Evolutionary conservation across 2,797 vertebrate species (phyloP).

Genomic region (Mus minutoides): DNA sequence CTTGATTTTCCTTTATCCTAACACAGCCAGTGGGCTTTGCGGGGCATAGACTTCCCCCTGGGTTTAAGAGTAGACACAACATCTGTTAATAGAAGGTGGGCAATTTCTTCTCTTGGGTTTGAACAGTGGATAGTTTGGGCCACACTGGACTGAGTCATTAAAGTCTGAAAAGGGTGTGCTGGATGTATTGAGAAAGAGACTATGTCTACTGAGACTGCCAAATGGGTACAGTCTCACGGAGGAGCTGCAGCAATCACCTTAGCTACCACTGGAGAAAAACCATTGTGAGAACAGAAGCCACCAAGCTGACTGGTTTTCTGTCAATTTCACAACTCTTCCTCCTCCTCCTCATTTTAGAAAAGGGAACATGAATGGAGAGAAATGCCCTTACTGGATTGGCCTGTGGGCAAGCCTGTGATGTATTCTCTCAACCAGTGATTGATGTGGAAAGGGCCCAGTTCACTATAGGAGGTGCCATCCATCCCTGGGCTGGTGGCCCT

Average conservation of each 20-base stretch:
- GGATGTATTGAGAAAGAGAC: not conserved
- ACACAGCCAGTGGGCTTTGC: not conserved
- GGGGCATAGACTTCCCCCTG: not conserved
- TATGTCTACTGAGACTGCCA: not conserved
- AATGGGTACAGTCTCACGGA: not conserved
- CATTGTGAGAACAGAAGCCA: not conserved
- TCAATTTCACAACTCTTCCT: not conserved
- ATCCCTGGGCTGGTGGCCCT: not conserved
- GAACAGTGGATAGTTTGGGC: not conserved
- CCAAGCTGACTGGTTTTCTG: not conserved
- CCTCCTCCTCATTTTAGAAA: not conserved
- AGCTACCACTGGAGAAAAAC: not conserved
- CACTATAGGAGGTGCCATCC: not conserved
- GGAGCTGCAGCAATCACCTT: not conserved
- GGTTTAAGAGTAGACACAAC: not conserved
- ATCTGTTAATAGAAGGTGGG: not conserved
- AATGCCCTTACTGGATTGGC: no score
- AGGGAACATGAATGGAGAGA: not conserved
- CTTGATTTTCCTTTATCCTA: not conserved
- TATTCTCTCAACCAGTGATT: not conserved
- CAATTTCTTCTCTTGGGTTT: not conserved
- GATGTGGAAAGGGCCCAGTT: not conserved
- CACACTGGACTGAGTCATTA: not conserved
- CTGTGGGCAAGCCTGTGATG: not conserved
- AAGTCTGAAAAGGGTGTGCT: conserved; percentile 11